Evolutionary conservation across 2,888 invertebrate species (phyloP).

Genomic region (Eugnorisma glareosa): DNA sequence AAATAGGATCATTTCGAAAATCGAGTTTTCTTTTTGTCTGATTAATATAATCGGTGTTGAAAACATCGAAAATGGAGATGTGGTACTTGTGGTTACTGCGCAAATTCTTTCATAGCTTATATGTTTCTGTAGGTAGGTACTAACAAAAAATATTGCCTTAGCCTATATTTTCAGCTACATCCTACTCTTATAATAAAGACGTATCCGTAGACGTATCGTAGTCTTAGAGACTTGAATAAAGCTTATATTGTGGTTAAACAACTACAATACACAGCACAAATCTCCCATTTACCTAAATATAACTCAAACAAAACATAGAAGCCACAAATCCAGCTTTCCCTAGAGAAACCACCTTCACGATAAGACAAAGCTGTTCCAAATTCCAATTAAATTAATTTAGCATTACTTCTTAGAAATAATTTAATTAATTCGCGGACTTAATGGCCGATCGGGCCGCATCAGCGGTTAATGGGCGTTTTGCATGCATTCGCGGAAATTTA

Average conservation of each 20-base stretch:
- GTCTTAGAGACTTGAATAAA: background rate
- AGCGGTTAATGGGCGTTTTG: slow-evolving; percentile 65
- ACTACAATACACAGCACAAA: background rate
- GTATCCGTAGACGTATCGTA: too few relatives aligned
- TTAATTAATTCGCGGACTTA: slow-evolving; percentile 64
- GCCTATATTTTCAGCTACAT: background rate
- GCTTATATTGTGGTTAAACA: background rate
- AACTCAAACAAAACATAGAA: slow-evolving; percentile 13
- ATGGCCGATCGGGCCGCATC: slow-evolving; percentile 63
- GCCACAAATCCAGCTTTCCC: slow-evolving; percentile 49
- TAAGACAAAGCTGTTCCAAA: slow-evolving; percentile 58
- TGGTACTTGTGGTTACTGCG: background rate
- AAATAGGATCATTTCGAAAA: background rate
- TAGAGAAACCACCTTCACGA: slow-evolving; percentile 47
- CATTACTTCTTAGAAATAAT: slow-evolving; percentile 58
- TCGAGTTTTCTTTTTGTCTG: background rate
- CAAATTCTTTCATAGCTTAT: background rate
- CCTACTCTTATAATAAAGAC: background rate
- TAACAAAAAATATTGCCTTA: background rate
- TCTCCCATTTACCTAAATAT: background rate
- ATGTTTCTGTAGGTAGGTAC: background rate
- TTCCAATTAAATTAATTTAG: slow-evolving; percentile 60
- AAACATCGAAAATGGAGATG: background rate
- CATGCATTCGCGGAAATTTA: slow-evolving; percentile 70
- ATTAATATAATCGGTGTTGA: background rate